A percentile compares a stretch with the other conserved stretches of the same genome.
Evolutionary conservation across 2,797 vertebrate species (phyloP).

Genomic region (Astyanax mexicanus): DNA sequence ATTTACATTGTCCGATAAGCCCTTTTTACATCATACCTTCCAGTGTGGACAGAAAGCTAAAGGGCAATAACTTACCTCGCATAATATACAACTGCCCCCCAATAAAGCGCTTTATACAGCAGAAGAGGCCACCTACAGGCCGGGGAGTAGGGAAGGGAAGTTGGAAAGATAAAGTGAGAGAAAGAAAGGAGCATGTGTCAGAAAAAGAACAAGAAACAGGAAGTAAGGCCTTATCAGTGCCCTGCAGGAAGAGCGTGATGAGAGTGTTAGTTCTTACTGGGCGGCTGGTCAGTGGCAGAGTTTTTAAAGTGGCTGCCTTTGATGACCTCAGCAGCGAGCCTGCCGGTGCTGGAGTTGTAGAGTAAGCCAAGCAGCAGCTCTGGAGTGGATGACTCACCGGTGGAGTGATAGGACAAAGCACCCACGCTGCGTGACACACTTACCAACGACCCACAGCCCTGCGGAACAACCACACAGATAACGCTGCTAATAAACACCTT

Average conservation of each 20-base stretch:
- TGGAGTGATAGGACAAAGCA: conserved; percentile 89
- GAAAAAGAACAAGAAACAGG: conserved; percentile 61
- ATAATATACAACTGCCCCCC: conserved; percentile 99
- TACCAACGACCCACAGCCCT: conserved; percentile 94
- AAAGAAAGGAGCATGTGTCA: conserved; percentile 38
- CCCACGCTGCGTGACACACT: conserved; percentile 94
- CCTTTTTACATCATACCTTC: no score
- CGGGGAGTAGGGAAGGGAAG: conserved; percentile 60
- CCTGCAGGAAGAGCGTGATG: conserved; percentile 17
- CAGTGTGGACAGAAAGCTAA: no score
- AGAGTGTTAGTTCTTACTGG: conserved; percentile 80
- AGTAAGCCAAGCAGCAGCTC: conserved; percentile 95
- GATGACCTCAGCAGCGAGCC: conserved; percentile 94
- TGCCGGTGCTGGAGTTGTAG: conserved; percentile 94
- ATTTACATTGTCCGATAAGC: no score
- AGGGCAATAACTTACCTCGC: conserved; percentile 89
- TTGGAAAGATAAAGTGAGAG: conserved; percentile 14
- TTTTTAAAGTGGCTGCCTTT: conserved; percentile 98
- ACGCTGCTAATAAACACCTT: not conserved
- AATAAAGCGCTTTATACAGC: conserved; percentile 99
- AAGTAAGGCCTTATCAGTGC: conserved; percentile 12
- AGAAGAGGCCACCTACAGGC: conserved; percentile 96
- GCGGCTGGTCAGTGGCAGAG: conserved; percentile 91
- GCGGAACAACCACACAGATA: conserved; percentile 15
- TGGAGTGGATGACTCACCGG: conserved; percentile 87